These are phyloP conservation scores for Venturia canescens DNA, from an alignment of 1,140 invertebrate species.

Conservation along the genomic window DNA sequence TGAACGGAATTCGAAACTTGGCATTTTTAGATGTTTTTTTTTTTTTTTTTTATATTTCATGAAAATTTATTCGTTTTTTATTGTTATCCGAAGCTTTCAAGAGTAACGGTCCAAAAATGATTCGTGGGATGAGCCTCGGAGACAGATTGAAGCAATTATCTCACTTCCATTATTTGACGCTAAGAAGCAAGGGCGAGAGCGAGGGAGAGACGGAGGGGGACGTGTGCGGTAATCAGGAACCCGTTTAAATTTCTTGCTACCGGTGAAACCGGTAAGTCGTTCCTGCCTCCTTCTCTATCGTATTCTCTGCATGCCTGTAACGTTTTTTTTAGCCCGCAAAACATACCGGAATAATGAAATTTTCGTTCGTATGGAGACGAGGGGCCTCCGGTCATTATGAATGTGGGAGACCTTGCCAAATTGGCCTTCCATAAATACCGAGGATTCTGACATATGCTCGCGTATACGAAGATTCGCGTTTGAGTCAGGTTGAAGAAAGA, in stretches of 20 bases:
- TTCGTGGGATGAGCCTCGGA: slow-evolving; percentile 20
- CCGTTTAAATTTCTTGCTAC: slow-evolving; percentile 49
- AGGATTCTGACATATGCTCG: slow-evolving; percentile 30
- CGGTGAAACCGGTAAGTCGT: slow-evolving; percentile 48
- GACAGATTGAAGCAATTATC: slow-evolving; percentile 29
- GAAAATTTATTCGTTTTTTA: too few species aligned
- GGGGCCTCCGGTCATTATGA: slow-evolving; percentile 22
- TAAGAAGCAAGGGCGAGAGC: neutral
- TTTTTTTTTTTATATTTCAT: too few species aligned
- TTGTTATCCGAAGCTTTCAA: too few species aligned
- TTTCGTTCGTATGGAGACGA: slow-evolving; percentile 35
- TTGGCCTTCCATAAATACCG: slow-evolving; percentile 21
- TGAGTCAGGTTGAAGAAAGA: neutral
- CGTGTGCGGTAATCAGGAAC: slow-evolving; percentile 45
- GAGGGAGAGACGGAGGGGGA: neutral
- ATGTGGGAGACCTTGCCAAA: slow-evolving; percentile 40
- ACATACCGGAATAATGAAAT: slow-evolving; percentile 40
- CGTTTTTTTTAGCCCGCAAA: slow-evolving; percentile 22
- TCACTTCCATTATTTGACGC: neutral
- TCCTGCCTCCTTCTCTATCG: slow-evolving; percentile 25
- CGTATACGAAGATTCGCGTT: slow-evolving; percentile 30
- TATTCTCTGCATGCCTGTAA: neutral
- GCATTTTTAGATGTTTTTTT: too few species aligned
- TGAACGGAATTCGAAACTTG: too few species aligned
- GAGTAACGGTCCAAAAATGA: neutral